These are phyloP conservation scores for Danionella cerebrum DNA, from an alignment of 2,113 vertebrate species.

Conservation along the genomic window DNA sequence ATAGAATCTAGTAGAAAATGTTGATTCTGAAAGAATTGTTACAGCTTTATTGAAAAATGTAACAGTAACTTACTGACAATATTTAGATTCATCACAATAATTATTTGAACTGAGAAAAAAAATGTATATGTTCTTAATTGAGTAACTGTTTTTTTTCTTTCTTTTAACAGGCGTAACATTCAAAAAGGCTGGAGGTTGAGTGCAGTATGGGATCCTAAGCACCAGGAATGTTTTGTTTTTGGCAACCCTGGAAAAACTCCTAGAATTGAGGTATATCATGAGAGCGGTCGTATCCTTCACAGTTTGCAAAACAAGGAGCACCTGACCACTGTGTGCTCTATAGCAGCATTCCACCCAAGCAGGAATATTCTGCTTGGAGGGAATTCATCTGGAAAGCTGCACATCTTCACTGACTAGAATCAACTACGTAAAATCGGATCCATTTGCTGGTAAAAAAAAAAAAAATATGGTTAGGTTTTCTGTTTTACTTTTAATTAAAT, in stretches of 20 bases:
- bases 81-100: too few species aligned
- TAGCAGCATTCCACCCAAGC: slow-evolving; percentile 71
- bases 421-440: not conserved
- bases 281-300: slow-evolving; percentile 61
- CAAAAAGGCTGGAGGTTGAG: slow-evolving; percentile 71
- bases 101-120: too few species aligned
- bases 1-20: too few species aligned
- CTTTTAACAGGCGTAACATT: slow-evolving; percentile 70
- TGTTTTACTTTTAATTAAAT: too few species aligned
- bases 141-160: not conserved
- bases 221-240: slow-evolving; percentile 74
- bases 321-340: slow-evolving; percentile 68
- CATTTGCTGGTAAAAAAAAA: too few species aligned
- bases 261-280: slow-evolving; percentile 66
- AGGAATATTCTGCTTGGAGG: slow-evolving; percentile 70
- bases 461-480: too few species aligned
- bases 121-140: too few species aligned
- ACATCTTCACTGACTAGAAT: slow-evolving; percentile 61
- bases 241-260: slow-evolving; percentile 67
- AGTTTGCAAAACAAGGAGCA: slow-evolving; percentile 51
- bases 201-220: slow-evolving; percentile 84
- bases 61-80: too few species aligned
- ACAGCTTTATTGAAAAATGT: too few species aligned
- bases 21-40: too few species aligned
- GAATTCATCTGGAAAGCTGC: slow-evolving; percentile 71